phyloP scores from a whole-genome alignment of 2,797 vertebrate genomes.

The Dicrostonyx torquatus region DNA sequence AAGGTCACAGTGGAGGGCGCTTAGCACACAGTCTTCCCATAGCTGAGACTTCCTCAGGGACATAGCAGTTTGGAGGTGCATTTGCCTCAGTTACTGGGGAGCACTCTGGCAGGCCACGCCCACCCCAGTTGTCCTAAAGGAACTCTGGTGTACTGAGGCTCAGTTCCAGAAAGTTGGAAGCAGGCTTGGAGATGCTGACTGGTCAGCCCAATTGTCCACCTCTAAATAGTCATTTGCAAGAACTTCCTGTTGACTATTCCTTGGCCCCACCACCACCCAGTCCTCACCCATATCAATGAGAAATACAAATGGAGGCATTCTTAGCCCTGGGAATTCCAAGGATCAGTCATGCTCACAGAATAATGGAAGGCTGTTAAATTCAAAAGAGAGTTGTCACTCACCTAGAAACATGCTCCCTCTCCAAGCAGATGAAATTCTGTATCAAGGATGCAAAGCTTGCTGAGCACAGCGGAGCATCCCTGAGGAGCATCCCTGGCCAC shows the following conservation, averaged over 20 bases:
- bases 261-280: background rate
- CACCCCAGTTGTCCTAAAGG: background rate
- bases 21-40: rapidly evolving
- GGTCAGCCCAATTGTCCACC: background rate
- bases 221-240: background rate
- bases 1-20: background rate
- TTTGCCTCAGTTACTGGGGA: background rate
- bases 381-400: background rate
- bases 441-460: background rate
- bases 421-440: background rate
- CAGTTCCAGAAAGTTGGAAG: background rate
- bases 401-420: background rate
- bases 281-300: background rate
- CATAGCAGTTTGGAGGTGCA: background rate
- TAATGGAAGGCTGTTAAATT: background rate
- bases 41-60: too few relatives aligned
- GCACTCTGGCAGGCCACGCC: background rate
- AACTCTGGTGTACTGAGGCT: background rate
- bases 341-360: background rate
- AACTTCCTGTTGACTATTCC: background rate
- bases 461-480: too few relatives aligned
- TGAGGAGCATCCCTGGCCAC: too few relatives aligned
- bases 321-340: background rate
- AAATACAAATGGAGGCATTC: background rate
- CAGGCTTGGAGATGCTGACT: background rate